Base-by-base conservation (phyloP, 2,797 vertebrate genomes). In the Pseudopleuronectes americanus region DNA sequence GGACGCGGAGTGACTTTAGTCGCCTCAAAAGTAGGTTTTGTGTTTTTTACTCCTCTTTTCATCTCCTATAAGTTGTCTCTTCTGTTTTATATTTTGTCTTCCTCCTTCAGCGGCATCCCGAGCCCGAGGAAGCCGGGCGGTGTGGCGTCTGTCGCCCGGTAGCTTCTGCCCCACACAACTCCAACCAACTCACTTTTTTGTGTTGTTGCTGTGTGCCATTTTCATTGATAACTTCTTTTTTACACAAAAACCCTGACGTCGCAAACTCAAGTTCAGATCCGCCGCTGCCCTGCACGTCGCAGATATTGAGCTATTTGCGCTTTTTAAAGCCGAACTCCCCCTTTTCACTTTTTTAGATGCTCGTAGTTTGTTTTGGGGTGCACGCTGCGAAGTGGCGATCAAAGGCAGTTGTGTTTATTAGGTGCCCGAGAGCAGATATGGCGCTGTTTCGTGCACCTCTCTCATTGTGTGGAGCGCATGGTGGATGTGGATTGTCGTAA, bases 381-480 rank as follows among this genome's bases (percentile, higher is more conserved):
- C 57, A 66, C 45, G 75, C 31, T 60, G 22, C 13, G 67, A 74
- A 80, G 65, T 24, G 13, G 71, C 58, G 62, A 79, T 87, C 67
- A 87, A 64, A 83, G 68, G 31, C 56, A 21, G 6, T 60, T n/a
- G 64, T 76, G 77, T 80, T 85, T 74, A 82, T 77, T 59, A 81
- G 71, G 66, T 23, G 71, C 12, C 80, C 82, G 65, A 45, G 64
- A 55, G 63, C 49, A 67, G 81, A 63, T 84, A 43, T 85, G 87
- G 87, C 79, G 89, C 81, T 83, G 72, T 73, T 68, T 36, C 17
- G 83, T 80, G 80, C 81, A 85, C 80, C 73, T 86, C 85, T 87
- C 79, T 90, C 87, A 87, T 87, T 90, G 91, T 92, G 86, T 55
- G 74, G 68, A 74, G 86, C 84, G 90, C 90, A 76, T 90, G 90